A percentile compares a stretch with the other conserved stretches of the same genome.
Conservation (phyloP, 2,888 invertebrate species). For the Synanthedon myopaeformis region DNA sequence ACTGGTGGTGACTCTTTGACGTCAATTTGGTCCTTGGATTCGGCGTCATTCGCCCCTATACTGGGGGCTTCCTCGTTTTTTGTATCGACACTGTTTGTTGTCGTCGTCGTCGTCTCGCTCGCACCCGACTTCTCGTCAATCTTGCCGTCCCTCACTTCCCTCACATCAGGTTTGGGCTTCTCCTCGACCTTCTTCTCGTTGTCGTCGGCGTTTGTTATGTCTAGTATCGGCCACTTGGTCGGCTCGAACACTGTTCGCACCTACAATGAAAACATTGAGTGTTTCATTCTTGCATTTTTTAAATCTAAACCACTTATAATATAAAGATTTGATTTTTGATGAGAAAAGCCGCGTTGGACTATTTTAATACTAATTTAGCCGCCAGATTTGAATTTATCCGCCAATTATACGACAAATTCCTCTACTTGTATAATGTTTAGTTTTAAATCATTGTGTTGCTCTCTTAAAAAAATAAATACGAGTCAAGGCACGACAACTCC, state of each 20-base stretch:
- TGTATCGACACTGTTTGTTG: constrained; percentile 1
- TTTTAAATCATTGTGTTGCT: too few relatives aligned
- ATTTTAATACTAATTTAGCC: too few relatives aligned
- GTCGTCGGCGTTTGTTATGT: constrained; percentile 41
- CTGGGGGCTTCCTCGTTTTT: constrained; percentile 31
- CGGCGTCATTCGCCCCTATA: constrained; percentile 21
- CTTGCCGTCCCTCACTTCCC: constrained; percentile 9
- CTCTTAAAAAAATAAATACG: too few relatives aligned
- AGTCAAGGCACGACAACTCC: too few relatives aligned
- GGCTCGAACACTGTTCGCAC: constrained; percentile 88
- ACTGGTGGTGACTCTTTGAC: neutral
- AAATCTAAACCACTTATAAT: neutral
- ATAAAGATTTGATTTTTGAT: too few relatives aligned
- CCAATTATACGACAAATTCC: too few relatives aligned
- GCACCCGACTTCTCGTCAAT: constrained; percentile 4
- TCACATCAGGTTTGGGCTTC: constrained; percentile 9
- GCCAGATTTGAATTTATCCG: too few relatives aligned
- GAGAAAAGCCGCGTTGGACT: too few relatives aligned
- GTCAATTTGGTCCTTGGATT: neutral
- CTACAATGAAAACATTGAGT: constrained; percentile 34
- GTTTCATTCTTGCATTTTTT: constrained; percentile 2
- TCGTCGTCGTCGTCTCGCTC: constrained; percentile 2
- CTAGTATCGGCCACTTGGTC: constrained; percentile 87
- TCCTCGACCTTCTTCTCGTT: constrained; percentile 20
- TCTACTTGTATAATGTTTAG: too few relatives aligned